These are phyloP conservation scores for Istiophorus platypterus DNA, from an alignment of 2,113 vertebrate species.

Conservation along the genomic window DNA sequence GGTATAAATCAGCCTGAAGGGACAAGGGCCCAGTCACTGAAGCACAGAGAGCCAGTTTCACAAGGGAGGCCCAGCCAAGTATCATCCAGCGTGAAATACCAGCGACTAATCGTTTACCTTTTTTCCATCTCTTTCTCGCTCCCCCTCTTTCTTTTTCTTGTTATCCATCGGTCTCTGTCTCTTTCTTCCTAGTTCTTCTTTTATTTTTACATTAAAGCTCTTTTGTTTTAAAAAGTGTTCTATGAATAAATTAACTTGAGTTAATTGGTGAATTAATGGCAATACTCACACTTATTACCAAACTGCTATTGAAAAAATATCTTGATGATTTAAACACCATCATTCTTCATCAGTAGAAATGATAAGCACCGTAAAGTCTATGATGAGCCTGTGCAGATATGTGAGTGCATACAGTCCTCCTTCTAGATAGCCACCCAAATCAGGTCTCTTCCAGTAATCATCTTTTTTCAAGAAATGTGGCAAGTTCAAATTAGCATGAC, in stretches of 20 bases:
- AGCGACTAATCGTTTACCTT: constrained; percentile 81
- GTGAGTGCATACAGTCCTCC: neutral
- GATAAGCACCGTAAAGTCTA: neutral
- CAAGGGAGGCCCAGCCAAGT: constrained; percentile 80
- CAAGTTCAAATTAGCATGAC: constrained; percentile 62
- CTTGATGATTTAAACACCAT: neutral
- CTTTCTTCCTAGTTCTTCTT: neutral
- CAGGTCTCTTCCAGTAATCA: constrained; percentile 1
- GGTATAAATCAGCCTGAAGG: constrained; percentile 84
- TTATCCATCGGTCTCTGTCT: constrained; percentile 30
- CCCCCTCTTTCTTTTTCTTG: neutral
- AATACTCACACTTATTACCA: too few species aligned
- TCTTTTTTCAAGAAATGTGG: constrained; percentile 32
- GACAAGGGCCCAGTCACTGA: constrained; percentile 78
- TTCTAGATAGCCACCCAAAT: neutral
- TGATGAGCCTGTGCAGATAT: neutral
- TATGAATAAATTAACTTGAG: neutral
- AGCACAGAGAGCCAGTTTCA: constrained; percentile 82
- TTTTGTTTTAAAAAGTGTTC: neutral
- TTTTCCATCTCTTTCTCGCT: constrained; percentile 44
- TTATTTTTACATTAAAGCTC: neutral
- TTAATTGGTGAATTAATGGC: neutral
- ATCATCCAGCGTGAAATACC: constrained; percentile 80
- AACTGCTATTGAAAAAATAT: too few species aligned
- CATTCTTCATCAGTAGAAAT: neutral